Evolutionary conservation across 2,888 invertebrate species (phyloP).

Genomic region (Physocephala rufipes): DNA sequence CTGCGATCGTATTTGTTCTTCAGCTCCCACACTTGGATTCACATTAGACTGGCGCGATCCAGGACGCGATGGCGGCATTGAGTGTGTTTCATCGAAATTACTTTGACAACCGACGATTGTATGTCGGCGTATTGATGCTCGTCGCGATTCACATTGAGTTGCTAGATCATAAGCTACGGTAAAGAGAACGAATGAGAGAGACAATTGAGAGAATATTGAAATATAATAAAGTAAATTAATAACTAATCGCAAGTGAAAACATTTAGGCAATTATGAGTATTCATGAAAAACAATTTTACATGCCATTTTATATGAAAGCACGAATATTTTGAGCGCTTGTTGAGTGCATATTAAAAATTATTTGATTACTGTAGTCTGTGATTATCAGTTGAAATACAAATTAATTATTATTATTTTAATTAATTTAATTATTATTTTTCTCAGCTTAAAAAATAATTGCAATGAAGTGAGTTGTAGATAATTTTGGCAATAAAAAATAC

Average conservation of each 20-base stretch:
- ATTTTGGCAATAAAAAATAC: too few relatives aligned
- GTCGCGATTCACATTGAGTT: conserved; percentile 79
- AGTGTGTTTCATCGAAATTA: conserved; percentile 66
- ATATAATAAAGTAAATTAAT: not conserved
- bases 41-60: conserved; percentile 70
- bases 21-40: conserved; percentile 45
- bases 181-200: not conserved
- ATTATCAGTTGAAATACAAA: too few relatives aligned
- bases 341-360: too few relatives aligned
- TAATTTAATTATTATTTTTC: too few relatives aligned
- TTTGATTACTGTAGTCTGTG: too few relatives aligned
- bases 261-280: not conserved
- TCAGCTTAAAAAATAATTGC: too few relatives aligned
- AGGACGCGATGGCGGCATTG: conserved; percentile 75
- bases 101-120: conserved; percentile 72
- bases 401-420: too few relatives aligned
- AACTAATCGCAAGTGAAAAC: not conserved
- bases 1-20: conserved; percentile 12
- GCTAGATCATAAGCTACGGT: conserved; percentile 81
- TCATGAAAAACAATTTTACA: not conserved
- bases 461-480: too few relatives aligned
- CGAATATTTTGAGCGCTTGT: too few relatives aligned
- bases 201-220: not conserved
- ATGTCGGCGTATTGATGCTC: conserved; percentile 75
- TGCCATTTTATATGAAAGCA: not conserved